Evolutionary conservation across 2,888 invertebrate genomes (phyloP).

Genomic region (Pimpla rufipes): DNA sequence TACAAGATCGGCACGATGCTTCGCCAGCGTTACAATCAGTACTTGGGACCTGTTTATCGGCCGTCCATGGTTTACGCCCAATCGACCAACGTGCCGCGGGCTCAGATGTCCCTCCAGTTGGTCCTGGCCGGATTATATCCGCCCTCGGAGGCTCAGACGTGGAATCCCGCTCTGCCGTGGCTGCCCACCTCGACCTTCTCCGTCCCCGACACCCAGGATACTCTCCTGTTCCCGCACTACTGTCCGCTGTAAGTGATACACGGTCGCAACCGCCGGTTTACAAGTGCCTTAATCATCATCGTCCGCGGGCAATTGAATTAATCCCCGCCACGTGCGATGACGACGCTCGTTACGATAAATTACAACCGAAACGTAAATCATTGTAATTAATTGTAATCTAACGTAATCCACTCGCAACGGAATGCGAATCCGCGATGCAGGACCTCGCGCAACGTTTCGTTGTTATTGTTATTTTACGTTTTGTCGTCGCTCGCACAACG

Average conservation of each 20-base stretch:
- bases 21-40: constrained; percentile 78
- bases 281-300: neutral
- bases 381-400: neutral
- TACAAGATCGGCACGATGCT: constrained; percentile 82
- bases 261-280: neutral
- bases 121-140: constrained; percentile 87
- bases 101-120: constrained; percentile 87
- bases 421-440: neutral
- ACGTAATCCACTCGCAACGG: neutral
- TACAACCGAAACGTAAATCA: neutral
- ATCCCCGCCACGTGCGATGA: neutral
- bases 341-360: neutral
- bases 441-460: too few species aligned
- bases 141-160: constrained; percentile 82
- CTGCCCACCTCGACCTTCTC: constrained; percentile 87
- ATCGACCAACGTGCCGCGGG: constrained; percentile 86
- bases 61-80: constrained; percentile 81
- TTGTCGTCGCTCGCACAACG: too few species aligned
- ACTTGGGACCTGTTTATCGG: constrained; percentile 80
- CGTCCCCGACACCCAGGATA: constrained; percentile 83
- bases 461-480: too few species aligned
- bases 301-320: neutral
- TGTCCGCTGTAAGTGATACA: constrained; percentile 78
- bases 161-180: constrained; percentile 86
- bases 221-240: constrained; percentile 78